Evolutionary conservation across 2,113 vertebrate genomes (phyloP).

Genomic region (Corvus cornix): DNA sequence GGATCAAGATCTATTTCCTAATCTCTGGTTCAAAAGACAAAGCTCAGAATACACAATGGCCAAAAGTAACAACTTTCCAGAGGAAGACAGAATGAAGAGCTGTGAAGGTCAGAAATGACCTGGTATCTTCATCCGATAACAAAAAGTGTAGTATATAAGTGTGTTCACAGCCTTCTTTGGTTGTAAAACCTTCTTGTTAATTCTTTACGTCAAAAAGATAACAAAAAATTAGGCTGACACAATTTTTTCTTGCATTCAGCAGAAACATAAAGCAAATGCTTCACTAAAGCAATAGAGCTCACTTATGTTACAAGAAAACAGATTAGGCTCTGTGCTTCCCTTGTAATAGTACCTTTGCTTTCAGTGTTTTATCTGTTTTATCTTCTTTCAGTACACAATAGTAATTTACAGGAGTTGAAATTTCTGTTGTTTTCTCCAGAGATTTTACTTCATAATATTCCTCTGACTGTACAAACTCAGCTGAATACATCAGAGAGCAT

Average conservation of each 20-base stretch:
- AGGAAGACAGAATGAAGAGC: background rate
- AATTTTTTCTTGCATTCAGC: background rate
- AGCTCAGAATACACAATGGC: background rate
- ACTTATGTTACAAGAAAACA: background rate
- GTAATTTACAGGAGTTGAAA: background rate
- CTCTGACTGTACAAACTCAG: background rate
- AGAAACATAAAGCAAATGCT: background rate
- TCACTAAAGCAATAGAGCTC: background rate
- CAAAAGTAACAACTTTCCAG: background rate
- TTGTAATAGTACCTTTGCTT: background rate
- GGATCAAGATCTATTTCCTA: background rate
- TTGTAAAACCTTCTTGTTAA: background rate
- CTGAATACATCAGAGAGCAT: background rate
- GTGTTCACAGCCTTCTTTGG: background rate
- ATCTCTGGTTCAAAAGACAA: background rate
- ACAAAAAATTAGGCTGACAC: background rate
- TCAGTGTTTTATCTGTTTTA: background rate
- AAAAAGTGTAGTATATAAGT: background rate
- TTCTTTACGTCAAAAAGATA: background rate
- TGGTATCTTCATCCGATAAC: background rate
- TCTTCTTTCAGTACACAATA: background rate
- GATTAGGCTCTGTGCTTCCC: background rate
- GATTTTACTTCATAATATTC: background rate
- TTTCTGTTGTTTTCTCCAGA: background rate
- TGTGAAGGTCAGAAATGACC: background rate